Evolutionary conservation across 1,140 invertebrate species (phyloP).

Genomic region (Formica selysi): DNA sequence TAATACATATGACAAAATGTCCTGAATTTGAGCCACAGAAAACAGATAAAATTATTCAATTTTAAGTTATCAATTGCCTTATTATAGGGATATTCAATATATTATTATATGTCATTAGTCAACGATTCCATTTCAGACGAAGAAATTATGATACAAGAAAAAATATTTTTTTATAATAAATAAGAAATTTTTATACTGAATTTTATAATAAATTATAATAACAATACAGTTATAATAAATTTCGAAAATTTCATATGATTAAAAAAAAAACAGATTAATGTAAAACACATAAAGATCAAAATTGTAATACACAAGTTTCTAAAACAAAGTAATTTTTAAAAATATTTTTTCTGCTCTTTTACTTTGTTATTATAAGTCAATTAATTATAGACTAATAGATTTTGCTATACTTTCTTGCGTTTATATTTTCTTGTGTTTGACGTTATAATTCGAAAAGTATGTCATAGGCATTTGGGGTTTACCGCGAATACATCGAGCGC

Average conservation of each 20-base stretch:
- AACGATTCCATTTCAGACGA: neutral
- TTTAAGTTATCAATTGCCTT: neutral
- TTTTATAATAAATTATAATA: too few relatives aligned
- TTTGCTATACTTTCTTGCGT: too few relatives aligned
- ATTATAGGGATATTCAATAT: neutral
- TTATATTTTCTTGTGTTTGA: neutral
- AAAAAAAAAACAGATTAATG: too few relatives aligned
- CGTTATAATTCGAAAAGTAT: neutral
- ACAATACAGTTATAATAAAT: neutral
- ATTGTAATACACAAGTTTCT: neutral
- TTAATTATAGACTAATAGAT: neutral
- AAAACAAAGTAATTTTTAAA: neutral
- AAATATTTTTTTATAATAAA: neutral
- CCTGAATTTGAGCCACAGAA: neutral
- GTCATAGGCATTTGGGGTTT: neutral
- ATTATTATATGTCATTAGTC: neutral
- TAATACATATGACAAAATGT: neutral
- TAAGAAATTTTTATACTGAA: too few relatives aligned
- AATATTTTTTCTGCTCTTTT: neutral
- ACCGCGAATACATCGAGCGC: neutral
- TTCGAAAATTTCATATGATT: neutral
- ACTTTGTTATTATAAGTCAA: neutral
- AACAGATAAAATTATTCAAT: neutral
- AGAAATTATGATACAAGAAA: neutral
- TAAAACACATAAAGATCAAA: too few relatives aligned